phyloP scores from a whole-genome alignment of 2,888 invertebrate genomes.

The Zelleria hepariella region DNA sequence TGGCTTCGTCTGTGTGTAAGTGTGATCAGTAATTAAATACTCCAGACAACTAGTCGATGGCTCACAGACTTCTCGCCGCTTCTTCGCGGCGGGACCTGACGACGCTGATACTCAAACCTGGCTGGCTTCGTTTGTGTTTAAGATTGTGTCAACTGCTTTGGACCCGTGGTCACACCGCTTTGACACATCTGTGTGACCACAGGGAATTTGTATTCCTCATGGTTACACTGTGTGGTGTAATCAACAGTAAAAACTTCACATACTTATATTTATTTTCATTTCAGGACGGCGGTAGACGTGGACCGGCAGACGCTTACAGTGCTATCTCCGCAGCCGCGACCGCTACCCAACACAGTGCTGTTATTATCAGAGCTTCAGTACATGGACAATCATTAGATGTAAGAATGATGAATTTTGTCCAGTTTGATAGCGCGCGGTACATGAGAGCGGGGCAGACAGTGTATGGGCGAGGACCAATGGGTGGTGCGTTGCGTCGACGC shows the following conservation, averaged over 20 bases:
- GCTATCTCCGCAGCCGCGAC: constrained; percentile 93
- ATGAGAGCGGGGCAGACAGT: too few relatives aligned
- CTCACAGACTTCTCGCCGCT: constrained; percentile 91
- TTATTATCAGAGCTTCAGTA: constrained; percentile 93
- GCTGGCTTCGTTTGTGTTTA: constrained; percentile 94
- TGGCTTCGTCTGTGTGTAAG: constrained; percentile 93
- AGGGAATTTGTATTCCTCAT: too few relatives aligned
- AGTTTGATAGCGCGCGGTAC: too few relatives aligned
- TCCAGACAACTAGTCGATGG: too few relatives aligned
- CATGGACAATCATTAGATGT: constrained; percentile 88
- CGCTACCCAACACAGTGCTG: constrained; percentile 89
- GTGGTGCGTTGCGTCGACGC: too few relatives aligned
- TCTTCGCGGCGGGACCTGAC: constrained; percentile 85
- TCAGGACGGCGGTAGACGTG: constrained; percentile 89
- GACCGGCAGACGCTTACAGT: constrained; percentile 91
- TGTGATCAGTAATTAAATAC: too few relatives aligned
- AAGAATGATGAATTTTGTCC: neutral
- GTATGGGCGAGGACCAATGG: too few relatives aligned
- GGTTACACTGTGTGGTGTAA: too few relatives aligned
- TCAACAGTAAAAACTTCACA: too few relatives aligned
- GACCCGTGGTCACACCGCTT: too few relatives aligned
- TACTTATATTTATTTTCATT: constrained; percentile 25
- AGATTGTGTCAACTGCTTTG: too few relatives aligned
- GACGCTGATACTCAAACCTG: constrained; percentile 89
- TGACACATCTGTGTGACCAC: too few relatives aligned